Evolutionary conservation across 2,888 invertebrate species (phyloP).

Genomic region (Teleiodes luculella): DNA sequence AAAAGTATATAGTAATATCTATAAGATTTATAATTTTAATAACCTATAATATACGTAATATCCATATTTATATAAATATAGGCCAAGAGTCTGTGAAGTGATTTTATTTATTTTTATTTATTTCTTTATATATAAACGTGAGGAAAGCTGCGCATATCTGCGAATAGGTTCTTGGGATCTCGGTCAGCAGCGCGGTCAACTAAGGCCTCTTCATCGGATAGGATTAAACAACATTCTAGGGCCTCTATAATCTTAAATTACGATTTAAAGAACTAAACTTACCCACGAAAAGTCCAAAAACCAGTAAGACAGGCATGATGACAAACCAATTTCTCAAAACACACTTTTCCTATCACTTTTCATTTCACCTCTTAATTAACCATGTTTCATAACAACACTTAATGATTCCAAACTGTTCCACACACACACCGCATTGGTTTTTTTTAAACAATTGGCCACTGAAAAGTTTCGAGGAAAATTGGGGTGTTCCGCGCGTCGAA

Average conservation of each 20-base stretch:
- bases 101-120: no score
- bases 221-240: no score
- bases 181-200: no score
- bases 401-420: not conserved
- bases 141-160: no score
- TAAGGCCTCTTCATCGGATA: no score
- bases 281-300: conserved; percentile 55
- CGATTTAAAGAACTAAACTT: conserved; percentile 30
- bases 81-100: no score
- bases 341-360: conserved; percentile 21
- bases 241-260: not conserved
- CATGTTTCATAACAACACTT: conserved; percentile 13
- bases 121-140: no score
- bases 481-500: not conserved
- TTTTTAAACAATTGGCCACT: not conserved
- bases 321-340: conserved; percentile 33
- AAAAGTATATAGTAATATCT: no score
- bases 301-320: conserved; percentile 45
- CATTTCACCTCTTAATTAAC: conserved; percentile 16
- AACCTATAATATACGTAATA: no score
- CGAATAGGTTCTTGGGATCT: no score
- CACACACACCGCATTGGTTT: not conserved
- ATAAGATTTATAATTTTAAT: no score
- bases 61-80: no score
- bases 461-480: conserved; percentile 2